Percentiles rank a stretch among this genome's conserved stretches.
These are phyloP conservation scores for Latrodectus elegans DNA, from an alignment of 2,888 invertebrate genomes.

Conservation along the genomic window DNA sequence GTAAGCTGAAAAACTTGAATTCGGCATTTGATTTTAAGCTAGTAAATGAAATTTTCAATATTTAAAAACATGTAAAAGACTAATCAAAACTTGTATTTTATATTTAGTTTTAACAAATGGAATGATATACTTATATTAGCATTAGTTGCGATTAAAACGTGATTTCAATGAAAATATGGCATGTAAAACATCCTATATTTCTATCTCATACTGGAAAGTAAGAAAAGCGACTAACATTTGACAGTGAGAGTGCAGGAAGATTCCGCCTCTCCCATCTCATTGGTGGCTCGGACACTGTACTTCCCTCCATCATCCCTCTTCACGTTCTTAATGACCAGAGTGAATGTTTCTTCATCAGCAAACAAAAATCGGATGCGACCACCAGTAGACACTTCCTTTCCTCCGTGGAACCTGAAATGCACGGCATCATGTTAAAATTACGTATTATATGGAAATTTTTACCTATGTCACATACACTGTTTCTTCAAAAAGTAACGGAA, in stretches of 20 bases:
- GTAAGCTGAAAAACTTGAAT: no score
- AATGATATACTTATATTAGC: no score
- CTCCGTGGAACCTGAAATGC: conserved; percentile 79
- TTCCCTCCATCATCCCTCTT: conserved; percentile 86
- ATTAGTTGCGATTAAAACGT: no score
- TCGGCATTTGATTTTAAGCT: no score
- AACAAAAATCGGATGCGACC: conserved; percentile 86
- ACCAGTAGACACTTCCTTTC: conserved; percentile 84
- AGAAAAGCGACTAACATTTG: conserved; percentile 77
- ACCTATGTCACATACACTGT: neutral
- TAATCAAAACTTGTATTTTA: no score
- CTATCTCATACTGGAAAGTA: neutral
- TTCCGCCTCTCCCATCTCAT: conserved; percentile 87
- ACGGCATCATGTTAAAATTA: neutral
- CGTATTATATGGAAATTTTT: neutral
- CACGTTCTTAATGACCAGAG: conserved; percentile 91
- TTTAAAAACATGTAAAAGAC: no score
- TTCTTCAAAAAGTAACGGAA: neutral
- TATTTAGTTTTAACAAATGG: no score
- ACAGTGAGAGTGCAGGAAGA: conserved; percentile 86
- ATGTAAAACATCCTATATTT: no score
- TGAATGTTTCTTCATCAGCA: conserved; percentile 92
- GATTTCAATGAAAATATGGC: no score
- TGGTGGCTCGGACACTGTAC: conserved; percentile 87
- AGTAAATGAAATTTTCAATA: no score